Conservation (phyloP, 2,113 vertebrate genomes). For the Cranoglanis bouderius region DNA sequence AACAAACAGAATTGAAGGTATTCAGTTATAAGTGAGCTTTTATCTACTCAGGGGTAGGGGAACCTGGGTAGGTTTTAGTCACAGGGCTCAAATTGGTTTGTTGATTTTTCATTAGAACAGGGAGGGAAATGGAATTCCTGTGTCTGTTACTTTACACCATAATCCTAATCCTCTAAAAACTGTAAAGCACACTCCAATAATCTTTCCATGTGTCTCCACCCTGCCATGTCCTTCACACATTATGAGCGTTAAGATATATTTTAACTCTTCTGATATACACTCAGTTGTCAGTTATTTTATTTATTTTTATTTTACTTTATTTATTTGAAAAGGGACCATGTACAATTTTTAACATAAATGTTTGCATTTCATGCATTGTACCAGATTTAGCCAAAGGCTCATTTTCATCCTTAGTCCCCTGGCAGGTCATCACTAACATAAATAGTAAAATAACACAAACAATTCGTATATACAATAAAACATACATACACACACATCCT, state of each 20-base stretch:
- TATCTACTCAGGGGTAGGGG: background rate
- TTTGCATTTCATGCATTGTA: too few relatives aligned
- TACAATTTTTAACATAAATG: too few relatives aligned
- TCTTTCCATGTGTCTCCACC: background rate
- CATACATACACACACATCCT: too few relatives aligned
- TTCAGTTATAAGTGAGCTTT: background rate
- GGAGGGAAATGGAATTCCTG: background rate
- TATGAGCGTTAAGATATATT: background rate
- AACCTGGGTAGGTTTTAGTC: background rate
- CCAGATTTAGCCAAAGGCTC: too few relatives aligned
- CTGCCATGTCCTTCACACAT: background rate
- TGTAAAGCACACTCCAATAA: background rate
- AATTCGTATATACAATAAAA: too few relatives aligned
- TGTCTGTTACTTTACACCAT: background rate
- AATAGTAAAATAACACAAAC: too few relatives aligned
- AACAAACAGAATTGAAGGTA: background rate
- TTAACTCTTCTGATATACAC: background rate
- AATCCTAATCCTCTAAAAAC: constrained; percentile 2
- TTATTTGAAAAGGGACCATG: too few relatives aligned
- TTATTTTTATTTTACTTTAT: too few relatives aligned
- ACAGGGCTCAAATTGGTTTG: background rate
- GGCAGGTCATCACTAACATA: too few relatives aligned
- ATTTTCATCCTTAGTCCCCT: too few relatives aligned
- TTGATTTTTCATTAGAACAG: constrained; percentile 10
- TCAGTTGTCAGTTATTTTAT: background rate